Evolutionary conservation across 2,888 invertebrate genomes (phyloP).

Genomic region (Trissolcus japonicus): DNA sequence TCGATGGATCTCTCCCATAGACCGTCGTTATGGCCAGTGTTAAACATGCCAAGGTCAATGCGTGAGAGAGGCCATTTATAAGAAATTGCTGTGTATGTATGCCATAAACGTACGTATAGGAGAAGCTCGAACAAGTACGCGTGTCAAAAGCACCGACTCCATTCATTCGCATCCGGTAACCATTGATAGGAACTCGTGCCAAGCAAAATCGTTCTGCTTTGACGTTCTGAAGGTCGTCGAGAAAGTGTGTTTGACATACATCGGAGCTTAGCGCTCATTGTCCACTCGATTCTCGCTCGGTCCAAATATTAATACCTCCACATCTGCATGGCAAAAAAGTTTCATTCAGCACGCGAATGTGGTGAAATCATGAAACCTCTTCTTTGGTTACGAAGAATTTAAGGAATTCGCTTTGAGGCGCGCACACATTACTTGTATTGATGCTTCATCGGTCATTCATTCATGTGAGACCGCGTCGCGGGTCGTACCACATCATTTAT

Average conservation of each 20-base stretch:
- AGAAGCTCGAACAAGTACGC: slow-evolving; percentile 50
- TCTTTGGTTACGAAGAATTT: slow-evolving; percentile 8
- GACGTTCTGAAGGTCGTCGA: slow-evolving; percentile 61
- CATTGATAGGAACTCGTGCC: slow-evolving; percentile 62
- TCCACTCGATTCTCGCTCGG: slow-evolving; percentile 15
- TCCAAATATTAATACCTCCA: slow-evolving; percentile 29
- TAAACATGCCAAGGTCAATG: slow-evolving; percentile 62
- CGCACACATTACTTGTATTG: slow-evolving; percentile 25
- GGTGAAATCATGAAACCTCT: slow-evolving; percentile 6
- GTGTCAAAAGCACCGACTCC: slow-evolving; percentile 64
- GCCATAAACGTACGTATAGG: slow-evolving; percentile 53
- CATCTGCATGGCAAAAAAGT: slow-evolving; percentile 13
- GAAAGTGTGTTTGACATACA: slow-evolving; percentile 34
- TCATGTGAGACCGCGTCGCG: slow-evolving; percentile 57
- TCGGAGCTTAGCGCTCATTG: slow-evolving; percentile 20
- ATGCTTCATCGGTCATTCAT: slow-evolving; percentile 47
- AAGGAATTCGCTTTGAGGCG: slow-evolving; percentile 6
- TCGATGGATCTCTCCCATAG: slow-evolving; percentile 67
- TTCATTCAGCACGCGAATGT: slow-evolving; percentile 8
- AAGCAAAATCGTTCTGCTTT: slow-evolving; percentile 59
- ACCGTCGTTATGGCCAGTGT: slow-evolving; percentile 63
- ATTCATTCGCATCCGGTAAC: slow-evolving; percentile 66
- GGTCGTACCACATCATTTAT: too few relatives aligned
- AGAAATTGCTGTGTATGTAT: slow-evolving; percentile 62
- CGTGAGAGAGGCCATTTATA: slow-evolving; percentile 62